Conservation (phyloP, 1,140 invertebrate genomes). For the Lethocerus indicus region DNA sequence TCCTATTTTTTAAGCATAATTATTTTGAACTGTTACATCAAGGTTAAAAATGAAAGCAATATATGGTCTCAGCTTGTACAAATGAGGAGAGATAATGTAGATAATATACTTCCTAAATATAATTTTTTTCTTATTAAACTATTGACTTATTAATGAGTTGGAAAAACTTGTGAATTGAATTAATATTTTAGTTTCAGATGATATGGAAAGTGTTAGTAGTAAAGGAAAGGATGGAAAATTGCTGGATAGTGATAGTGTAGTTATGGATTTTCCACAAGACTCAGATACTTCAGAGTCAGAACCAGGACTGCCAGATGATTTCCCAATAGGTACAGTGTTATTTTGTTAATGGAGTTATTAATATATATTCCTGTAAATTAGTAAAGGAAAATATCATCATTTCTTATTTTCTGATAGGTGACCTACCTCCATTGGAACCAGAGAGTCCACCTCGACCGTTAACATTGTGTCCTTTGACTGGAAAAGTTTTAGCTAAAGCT, state of each 20-base stretch:
- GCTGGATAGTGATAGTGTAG: constrained; percentile 26
- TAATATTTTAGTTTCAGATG: background rate
- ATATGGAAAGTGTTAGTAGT: background rate
- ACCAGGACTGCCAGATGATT: constrained; percentile 15
- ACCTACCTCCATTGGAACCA: constrained; percentile 37
- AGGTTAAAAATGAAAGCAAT: too few species aligned
- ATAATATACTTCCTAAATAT: background rate
- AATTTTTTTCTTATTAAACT: too few species aligned
- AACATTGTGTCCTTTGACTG: constrained; percentile 46
- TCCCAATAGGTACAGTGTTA: constrained; percentile 12
- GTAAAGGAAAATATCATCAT: background rate
- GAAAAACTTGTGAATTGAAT: background rate
- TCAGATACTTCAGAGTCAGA: constrained; percentile 15
- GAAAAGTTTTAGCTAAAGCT: constrained; percentile 42
- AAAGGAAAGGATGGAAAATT: constrained; percentile 24
- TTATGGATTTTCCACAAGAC: constrained; percentile 13
- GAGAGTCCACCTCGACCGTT: constrained; percentile 46
- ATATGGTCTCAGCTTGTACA: too few species aligned
- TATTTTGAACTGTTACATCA: too few species aligned
- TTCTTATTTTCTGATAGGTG: constrained; percentile 20
- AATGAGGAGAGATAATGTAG: background rate
- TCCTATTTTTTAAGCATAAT: too few species aligned
- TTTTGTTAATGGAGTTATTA: background rate
- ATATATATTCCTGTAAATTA: background rate
- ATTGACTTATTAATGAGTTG: too few species aligned